Evolutionary conservation across 2,797 vertebrate species (phyloP).

Genomic region (Syngnathus acus): DNA sequence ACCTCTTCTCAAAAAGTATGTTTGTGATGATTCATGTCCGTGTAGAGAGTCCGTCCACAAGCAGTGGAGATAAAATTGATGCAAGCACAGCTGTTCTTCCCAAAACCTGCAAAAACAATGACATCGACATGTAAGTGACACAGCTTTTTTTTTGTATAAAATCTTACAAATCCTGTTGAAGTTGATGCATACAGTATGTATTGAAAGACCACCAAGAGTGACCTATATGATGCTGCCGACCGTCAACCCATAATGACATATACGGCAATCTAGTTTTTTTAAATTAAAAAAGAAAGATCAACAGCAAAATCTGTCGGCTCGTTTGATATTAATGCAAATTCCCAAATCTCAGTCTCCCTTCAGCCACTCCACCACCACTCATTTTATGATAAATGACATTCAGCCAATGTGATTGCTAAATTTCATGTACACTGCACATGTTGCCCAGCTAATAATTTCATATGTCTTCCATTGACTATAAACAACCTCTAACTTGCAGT

Average conservation of each 20-base stretch:
- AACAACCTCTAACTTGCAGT: conserved; percentile 49
- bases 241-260: no score
- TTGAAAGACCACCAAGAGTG: no score
- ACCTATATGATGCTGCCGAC: no score
- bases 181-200: no score
- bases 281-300: no score
- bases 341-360: conserved; percentile 16
- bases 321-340: conserved; percentile 19
- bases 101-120: conserved; percentile 68
- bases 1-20: not conserved
- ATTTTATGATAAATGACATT: conserved; percentile 66
- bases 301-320: not conserved
- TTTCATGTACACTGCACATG: conserved; percentile 72
- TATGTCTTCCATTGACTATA: conserved; percentile 72
- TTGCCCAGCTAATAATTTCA: conserved; percentile 71
- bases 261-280: no score
- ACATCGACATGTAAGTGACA: conserved; percentile 81
- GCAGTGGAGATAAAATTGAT: conserved; percentile 84
- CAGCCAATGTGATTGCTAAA: conserved; percentile 66
- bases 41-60: conserved; percentile 90
- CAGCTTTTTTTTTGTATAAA: not conserved
- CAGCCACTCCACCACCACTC: conserved; percentile 4
- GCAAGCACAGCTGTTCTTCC: conserved; percentile 65
- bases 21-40: conserved; percentile 6
- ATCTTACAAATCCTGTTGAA: no score